Conservation (phyloP, 2,888 invertebrate species). For the Yponomeuta sedellus region DNA sequence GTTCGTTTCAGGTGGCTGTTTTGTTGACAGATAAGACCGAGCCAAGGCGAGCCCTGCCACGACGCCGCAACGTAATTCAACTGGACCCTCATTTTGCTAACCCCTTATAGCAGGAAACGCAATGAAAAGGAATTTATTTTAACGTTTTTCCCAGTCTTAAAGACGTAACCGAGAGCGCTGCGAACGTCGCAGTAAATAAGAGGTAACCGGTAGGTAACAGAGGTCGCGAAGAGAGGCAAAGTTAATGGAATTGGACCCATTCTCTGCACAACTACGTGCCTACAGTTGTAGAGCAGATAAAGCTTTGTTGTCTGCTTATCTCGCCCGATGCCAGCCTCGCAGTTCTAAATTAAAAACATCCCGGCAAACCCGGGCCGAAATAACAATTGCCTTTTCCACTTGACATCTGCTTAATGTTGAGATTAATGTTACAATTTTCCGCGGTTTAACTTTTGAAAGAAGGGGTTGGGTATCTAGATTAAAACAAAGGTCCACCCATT, state of each 20-base stretch:
- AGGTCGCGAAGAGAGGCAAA: neutral
- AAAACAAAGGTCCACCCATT: neutral
- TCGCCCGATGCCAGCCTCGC: slow-evolving; percentile 21
- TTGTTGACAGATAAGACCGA: slow-evolving; percentile 60
- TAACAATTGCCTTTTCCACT: slow-evolving; percentile 8
- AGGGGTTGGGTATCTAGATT: slow-evolving; percentile 1
- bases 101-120: neutral
- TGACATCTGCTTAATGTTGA: slow-evolving; percentile 9
- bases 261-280: slow-evolving; percentile 39
- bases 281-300: slow-evolving; percentile 42
- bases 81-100: slow-evolving; percentile 35
- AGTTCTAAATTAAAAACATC: slow-evolving; percentile 11
- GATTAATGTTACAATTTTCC: slow-evolving; percentile 2
- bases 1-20: slow-evolving; percentile 32
- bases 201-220: neutral
- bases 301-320: slow-evolving; percentile 59
- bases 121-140: neutral
- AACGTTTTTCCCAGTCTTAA: neutral
- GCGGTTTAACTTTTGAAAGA: slow-evolving; percentile 1
- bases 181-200: neutral
- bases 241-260: neutral
- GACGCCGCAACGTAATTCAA: slow-evolving; percentile 45
- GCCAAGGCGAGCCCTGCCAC: slow-evolving; percentile 42
- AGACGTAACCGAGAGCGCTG: neutral
- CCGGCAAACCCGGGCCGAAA: neutral